Evolutionary conservation across 2,888 invertebrate species (phyloP).

Genomic region (Drosophila pseudotakahashii): DNA sequence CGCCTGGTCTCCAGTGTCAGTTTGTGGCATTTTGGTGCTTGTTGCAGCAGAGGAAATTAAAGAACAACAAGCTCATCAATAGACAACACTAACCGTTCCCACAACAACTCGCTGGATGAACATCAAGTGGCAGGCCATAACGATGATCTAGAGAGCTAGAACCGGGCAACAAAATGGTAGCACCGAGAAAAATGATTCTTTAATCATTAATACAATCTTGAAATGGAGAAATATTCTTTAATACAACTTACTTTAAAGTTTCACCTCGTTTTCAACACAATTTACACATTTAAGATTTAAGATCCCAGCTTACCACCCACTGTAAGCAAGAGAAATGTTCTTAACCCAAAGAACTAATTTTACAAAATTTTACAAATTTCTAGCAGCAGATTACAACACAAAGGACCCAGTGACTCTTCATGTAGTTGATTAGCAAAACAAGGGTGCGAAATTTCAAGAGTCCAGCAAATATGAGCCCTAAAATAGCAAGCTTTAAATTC

Average conservation of each 20-base stretch:
- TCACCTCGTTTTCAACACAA: too few species aligned
- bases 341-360: neutral
- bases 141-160: conserved; percentile 25
- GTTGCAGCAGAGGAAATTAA: conserved; percentile 59
- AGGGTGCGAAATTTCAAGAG: conserved; percentile 8
- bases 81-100: conserved; percentile 37
- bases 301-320: neutral
- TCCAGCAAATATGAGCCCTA: conserved; percentile 21
- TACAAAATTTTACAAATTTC: conserved; percentile 5
- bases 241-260: too few species aligned
- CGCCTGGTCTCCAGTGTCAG: conserved; percentile 63
- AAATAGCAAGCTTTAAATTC: conserved; percentile 30
- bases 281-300: neutral
- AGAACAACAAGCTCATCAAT: conserved; percentile 76
- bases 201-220: too few species aligned
- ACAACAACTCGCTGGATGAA: conserved; percentile 20
- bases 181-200: neutral
- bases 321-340: neutral
- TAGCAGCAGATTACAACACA: conserved; percentile 7
- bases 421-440: conserved; percentile 20
- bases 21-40: conserved; percentile 43
- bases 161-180: conserved; percentile 1
- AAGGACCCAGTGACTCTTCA: neutral
- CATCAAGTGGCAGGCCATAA: conserved; percentile 53
- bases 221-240: too few species aligned